Evolutionary conservation across 2,888 invertebrate species (phyloP).

Genomic region (Andrena marginata): DNA sequence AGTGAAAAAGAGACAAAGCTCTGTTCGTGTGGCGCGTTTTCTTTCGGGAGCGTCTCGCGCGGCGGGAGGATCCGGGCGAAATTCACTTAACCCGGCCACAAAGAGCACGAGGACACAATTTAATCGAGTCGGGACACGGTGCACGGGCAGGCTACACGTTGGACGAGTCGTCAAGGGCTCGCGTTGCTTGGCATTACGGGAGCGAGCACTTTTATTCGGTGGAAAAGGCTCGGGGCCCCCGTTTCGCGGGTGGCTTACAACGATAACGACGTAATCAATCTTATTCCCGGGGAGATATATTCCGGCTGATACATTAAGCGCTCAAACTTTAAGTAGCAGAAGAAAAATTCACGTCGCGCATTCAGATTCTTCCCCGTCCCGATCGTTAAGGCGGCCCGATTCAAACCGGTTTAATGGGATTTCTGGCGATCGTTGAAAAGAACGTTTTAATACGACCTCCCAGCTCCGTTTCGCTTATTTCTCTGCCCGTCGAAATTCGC

Average conservation of each 20-base stretch:
- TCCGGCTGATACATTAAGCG: conserved; percentile 68
- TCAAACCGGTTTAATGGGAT: conserved; percentile 68
- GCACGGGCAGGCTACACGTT: conserved; percentile 39
- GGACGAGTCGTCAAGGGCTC: conserved; percentile 57
- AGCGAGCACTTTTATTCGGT: conserved; percentile 57
- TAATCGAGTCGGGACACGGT: conserved; percentile 75
- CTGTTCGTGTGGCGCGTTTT: not conserved
- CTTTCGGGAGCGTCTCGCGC: conserved; percentile 37
- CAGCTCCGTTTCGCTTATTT: conserved; percentile 12
- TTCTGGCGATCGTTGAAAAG: conserved; percentile 65
- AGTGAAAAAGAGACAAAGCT: conserved; percentile 12
- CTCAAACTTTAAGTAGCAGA: conserved; percentile 63
- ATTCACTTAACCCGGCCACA: conserved; percentile 77
- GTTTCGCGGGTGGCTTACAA: conserved; percentile 53
- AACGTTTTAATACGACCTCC: conserved; percentile 62
- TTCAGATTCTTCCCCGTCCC: conserved; percentile 57
- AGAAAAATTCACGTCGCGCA: conserved; percentile 64
- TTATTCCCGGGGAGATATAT: conserved; percentile 67
- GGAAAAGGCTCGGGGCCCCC: conserved; percentile 34
- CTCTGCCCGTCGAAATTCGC: conserved; percentile 24
- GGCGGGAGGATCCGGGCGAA: conserved; percentile 69
- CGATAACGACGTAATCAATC: conserved; percentile 73
- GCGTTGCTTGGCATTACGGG: conserved; percentile 15
- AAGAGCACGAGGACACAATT: conserved; percentile 75
- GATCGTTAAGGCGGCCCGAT: conserved; percentile 60